Percentiles rank a stretch among this genome's conserved stretches.
Evolutionary conservation across 2,888 invertebrate genomes (phyloP).

Genomic region (Trissoscelio sp.): DNA sequence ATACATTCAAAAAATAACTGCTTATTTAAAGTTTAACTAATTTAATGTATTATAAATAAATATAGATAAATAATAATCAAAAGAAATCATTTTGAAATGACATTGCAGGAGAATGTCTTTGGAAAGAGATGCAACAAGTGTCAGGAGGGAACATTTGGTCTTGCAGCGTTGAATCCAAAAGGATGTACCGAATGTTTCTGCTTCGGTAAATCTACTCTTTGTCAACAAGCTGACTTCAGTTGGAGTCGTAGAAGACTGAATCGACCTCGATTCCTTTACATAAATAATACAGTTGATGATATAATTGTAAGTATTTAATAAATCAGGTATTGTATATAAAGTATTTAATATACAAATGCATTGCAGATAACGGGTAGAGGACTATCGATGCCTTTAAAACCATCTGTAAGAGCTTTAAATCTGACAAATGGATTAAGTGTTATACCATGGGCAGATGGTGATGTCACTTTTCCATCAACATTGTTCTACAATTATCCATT

Average conservation of each 20-base stretch:
- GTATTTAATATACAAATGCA: neutral
- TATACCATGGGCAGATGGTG: slow-evolving; percentile 86
- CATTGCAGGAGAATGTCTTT: slow-evolving; percentile 88
- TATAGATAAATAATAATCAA: too few relatives aligned
- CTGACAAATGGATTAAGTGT: slow-evolving; percentile 86
- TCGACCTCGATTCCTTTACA: slow-evolving; percentile 82
- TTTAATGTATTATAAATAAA: too few relatives aligned
- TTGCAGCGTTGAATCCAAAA: slow-evolving; percentile 89
- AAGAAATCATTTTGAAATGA: neutral
- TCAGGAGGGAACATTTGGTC: slow-evolving; percentile 93
- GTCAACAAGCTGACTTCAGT: slow-evolving; percentile 91
- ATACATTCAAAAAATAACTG: too few relatives aligned
- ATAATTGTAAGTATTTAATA: slow-evolving; percentile 76
- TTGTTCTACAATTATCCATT: slow-evolving; percentile 87
- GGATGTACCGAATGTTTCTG: slow-evolving; percentile 99
- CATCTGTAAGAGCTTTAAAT: slow-evolving; percentile 84
- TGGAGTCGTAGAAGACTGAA: slow-evolving; percentile 91
- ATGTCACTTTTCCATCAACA: slow-evolving; percentile 85
- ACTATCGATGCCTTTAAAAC: slow-evolving; percentile 73
- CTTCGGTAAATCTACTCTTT: slow-evolving; percentile 93
- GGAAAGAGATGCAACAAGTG: slow-evolving; percentile 94
- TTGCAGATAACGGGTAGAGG: slow-evolving; percentile 78
- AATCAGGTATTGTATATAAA: neutral
- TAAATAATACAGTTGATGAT: slow-evolving; percentile 79
- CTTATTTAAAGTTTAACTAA: too few relatives aligned